Evolutionary conservation across 2,888 invertebrate species (phyloP).

Genomic region (Harmothoe impar): DNA sequence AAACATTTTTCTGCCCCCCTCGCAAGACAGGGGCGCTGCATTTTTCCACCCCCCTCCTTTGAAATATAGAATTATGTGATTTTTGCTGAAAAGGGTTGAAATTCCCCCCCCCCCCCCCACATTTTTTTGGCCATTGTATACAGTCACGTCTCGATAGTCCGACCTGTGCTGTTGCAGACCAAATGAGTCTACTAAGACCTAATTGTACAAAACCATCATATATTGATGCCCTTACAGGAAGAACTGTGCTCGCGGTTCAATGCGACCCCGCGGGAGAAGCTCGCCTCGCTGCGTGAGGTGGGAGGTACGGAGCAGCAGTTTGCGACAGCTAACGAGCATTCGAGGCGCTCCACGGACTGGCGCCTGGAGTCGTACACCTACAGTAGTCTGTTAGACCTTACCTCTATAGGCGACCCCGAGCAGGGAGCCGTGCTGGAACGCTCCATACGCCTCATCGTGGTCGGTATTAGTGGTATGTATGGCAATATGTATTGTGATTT

Average conservation of each 20-base stretch:
- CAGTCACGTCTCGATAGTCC: too few relatives aligned
- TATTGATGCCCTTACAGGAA: not conserved
- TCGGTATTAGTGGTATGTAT: not conserved
- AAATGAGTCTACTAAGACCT: too few relatives aligned
- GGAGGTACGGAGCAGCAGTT: not conserved
- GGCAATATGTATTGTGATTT: too few relatives aligned
- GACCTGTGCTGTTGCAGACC: too few relatives aligned
- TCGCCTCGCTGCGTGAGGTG: not conserved
- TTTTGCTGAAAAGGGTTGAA: too few relatives aligned
- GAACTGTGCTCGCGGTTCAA: not conserved
- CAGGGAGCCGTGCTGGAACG: not conserved
- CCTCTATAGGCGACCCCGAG: not conserved
- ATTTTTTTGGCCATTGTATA: too few relatives aligned
- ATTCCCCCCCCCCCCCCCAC: too few relatives aligned
- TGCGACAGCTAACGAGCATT: not conserved
- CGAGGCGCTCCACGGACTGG: not conserved
- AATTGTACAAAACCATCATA: too few relatives aligned
- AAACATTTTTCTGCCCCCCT: too few relatives aligned
- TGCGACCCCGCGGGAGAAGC: not conserved
- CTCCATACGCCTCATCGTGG: not conserved
- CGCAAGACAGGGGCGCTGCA: too few relatives aligned
- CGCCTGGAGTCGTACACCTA: not conserved
- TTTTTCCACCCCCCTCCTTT: too few relatives aligned
- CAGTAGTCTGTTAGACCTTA: constrained; percentile 18
- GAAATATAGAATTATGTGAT: too few relatives aligned